These are phyloP conservation scores for Latrodectus hesperus DNA, from an alignment of 2,888 invertebrate species.

Conservation along the genomic window DNA sequence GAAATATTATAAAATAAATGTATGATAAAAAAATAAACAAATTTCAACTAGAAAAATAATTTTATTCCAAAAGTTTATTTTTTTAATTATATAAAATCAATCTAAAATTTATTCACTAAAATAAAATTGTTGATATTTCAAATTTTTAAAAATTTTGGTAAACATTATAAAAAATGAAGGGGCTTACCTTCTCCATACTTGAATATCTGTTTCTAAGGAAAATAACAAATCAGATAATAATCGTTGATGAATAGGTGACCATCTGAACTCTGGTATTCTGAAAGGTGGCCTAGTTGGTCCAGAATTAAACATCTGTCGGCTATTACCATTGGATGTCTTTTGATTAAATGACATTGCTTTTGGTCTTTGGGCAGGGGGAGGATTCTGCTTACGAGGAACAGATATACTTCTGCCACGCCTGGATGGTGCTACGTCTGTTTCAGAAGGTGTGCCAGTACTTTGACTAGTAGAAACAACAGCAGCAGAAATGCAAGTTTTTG, in stretches of 20 bases:
- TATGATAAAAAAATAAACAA: no score
- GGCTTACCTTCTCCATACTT: constrained; percentile 84
- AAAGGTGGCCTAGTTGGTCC: constrained; percentile 95
- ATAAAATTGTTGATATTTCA: no score
- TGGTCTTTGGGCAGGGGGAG: constrained; percentile 46
- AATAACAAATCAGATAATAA: constrained; percentile 96
- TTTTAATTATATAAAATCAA: no score
- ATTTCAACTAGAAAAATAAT: no score
- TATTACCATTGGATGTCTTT: constrained; percentile 35
- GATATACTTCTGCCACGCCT: constrained; percentile 62
- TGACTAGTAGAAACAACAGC: constrained; percentile 22
- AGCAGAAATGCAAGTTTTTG: constrained; percentile 4
- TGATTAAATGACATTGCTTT: constrained; percentile 62
- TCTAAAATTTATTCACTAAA: no score
- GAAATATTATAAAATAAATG: no score
- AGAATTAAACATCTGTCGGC: constrained; percentile 92
- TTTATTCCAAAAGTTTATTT: no score
- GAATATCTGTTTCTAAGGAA: constrained; percentile 97
- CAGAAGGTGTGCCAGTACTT: constrained; percentile 17
- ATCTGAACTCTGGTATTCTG: constrained; percentile 99
- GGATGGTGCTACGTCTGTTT: constrained; percentile 70
- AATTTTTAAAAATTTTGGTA: no score
- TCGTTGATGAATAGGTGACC: constrained; percentile 99
- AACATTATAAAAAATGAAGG: no score
- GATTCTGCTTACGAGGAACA: constrained; percentile 38